Evolutionary conservation across 2,888 invertebrate genomes (phyloP).

Genomic region (Drosophila imparisetae): DNA sequence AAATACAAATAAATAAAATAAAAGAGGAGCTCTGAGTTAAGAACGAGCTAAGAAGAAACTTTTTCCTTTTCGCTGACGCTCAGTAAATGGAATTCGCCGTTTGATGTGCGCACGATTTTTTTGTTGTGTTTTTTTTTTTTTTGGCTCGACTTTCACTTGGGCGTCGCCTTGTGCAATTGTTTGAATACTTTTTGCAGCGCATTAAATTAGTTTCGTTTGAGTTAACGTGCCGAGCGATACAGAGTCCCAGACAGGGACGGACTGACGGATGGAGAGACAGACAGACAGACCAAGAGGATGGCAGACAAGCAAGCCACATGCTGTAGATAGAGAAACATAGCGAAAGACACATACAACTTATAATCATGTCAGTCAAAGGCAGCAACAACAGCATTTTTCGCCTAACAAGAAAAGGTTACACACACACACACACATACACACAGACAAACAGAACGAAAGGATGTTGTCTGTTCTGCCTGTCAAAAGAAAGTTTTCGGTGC

Average conservation of each 20-base stretch:
- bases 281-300: constrained; percentile 15
- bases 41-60: constrained; percentile 53
- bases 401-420: constrained; percentile 63
- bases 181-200: constrained; percentile 80
- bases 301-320: constrained; percentile 28
- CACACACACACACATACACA: constrained; percentile 17
- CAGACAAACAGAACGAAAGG: constrained; percentile 12
- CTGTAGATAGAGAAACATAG: constrained; percentile 35
- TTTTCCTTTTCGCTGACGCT: constrained; percentile 68
- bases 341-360: constrained; percentile 68
- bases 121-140: constrained; percentile 14
- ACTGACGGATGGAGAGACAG: constrained; percentile 16
- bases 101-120: constrained; percentile 67
- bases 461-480: constrained; percentile 47
- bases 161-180: constrained; percentile 80
- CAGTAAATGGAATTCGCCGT: constrained; percentile 80
- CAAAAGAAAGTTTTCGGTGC: constrained; percentile 56
- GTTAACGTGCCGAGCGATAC: constrained; percentile 74
- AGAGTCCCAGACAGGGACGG: constrained; percentile 32
- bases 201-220: constrained; percentile 82
- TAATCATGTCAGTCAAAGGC: constrained; percentile 81
- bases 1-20: constrained; percentile 30
- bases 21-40: constrained; percentile 30
- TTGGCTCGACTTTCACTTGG: constrained; percentile 67
- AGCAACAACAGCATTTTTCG: constrained; percentile 62